phyloP scores from a whole-genome alignment of 1,140 invertebrate species.

The Leptopilina clavipes region DNA sequence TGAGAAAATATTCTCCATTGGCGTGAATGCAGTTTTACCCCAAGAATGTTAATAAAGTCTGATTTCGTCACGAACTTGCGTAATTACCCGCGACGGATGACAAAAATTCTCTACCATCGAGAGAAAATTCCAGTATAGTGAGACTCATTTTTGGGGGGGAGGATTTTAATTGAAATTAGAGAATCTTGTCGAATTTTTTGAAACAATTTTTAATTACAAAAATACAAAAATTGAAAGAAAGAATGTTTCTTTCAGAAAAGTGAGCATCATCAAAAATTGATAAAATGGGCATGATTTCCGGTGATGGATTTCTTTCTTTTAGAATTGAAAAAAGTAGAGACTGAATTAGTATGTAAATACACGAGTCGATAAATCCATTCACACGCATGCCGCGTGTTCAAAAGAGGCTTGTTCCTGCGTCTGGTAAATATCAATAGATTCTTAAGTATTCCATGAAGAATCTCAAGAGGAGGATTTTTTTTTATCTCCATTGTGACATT shows the following conservation, averaged over 20 bases:
- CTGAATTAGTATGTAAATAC: constrained; percentile 28
- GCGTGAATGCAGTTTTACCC: constrained; percentile 36
- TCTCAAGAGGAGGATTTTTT: constrained; percentile 11
- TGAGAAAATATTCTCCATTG: constrained; percentile 46
- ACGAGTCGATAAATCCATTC: constrained; percentile 24
- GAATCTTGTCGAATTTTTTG: constrained; percentile 21
- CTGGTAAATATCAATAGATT: constrained; percentile 20
- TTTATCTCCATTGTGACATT: background rate
- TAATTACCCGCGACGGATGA: constrained; percentile 40
- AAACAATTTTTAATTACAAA: background rate
- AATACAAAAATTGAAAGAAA: too few relatives aligned
- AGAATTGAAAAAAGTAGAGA: background rate
- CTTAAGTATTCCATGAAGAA: constrained; percentile 15
- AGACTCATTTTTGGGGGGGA: constrained; percentile 37
- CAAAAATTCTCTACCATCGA: constrained; percentile 37
- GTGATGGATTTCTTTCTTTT: background rate
- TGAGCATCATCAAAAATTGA: background rate
- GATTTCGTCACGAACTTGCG: constrained; percentile 39
- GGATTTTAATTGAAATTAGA: constrained; percentile 39
- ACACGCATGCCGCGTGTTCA: constrained; percentile 14
- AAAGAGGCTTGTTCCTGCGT: constrained; percentile 26
- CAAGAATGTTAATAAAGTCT: constrained; percentile 49
- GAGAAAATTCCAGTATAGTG: constrained; percentile 43
- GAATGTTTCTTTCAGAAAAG: background rate
- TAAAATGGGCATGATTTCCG: constrained; percentile 18